phyloP scores from a whole-genome alignment of 2,113 vertebrate species.

The Cnemophilus loriae region DNA sequence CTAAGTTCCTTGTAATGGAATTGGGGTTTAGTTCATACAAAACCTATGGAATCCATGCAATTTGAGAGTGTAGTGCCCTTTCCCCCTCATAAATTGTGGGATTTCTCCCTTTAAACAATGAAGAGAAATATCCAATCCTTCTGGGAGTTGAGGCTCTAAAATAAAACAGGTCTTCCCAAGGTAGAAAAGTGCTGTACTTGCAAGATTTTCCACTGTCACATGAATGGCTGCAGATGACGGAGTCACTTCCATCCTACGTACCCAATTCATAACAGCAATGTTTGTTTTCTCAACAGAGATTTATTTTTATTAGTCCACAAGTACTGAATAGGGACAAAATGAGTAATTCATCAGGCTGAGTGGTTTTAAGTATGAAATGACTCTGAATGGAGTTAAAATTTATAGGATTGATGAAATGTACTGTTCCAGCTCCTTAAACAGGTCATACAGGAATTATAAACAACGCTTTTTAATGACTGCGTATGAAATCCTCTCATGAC shows the following conservation, averaged over 20 bases:
- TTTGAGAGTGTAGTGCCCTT: conserved; percentile 29
- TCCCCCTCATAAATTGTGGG: conserved; percentile 17
- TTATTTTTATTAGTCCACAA: conserved; percentile 43
- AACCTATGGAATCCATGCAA: conserved; percentile 33
- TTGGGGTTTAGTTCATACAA: conserved; percentile 46
- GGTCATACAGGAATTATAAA: conserved; percentile 70
- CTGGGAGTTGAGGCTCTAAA: neutral
- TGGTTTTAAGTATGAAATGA: conserved; percentile 46
- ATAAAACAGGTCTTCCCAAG: conserved; percentile 15
- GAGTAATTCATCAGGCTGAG: conserved; percentile 41
- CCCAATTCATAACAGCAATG: neutral
- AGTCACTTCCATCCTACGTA: neutral
- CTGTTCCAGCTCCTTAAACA: conserved; percentile 55
- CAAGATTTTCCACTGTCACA: conserved; percentile 4
- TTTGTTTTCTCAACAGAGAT: conserved; percentile 7
- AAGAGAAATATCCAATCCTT: neutral
- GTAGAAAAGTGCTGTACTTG: neutral
- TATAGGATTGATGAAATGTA: conserved; percentile 48
- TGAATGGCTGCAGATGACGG: neutral
- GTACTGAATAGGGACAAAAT: conserved; percentile 10
- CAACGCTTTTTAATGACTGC: conserved; percentile 57
- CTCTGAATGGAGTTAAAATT: conserved; percentile 47
- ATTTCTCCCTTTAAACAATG: conserved; percentile 40
- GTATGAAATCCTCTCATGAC: conserved; percentile 59
- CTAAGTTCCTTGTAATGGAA: conserved; percentile 54